phyloP scores from a whole-genome alignment of 92 coral and sea anemone genomes.

The Zoanthus gigantus region DNA sequence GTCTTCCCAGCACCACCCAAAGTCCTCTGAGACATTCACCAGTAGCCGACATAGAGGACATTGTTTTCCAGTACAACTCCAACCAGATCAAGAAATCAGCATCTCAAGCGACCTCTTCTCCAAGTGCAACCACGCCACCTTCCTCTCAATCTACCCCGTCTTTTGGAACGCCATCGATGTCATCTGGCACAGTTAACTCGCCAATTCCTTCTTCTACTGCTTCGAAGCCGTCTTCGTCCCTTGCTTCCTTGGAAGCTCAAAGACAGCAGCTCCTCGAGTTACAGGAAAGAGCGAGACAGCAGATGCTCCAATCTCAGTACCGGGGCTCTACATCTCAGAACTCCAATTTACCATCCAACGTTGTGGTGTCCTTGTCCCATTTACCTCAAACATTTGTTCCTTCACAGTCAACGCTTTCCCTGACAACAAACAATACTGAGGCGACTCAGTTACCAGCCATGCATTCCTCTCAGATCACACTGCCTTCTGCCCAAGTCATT shows the following conservation, averaged over 20 bases:
- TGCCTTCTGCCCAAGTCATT: background rate
- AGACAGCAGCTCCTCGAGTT: conserved; percentile 71
- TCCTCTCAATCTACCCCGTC: conserved; percentile 70
- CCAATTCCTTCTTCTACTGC: conserved; percentile 20
- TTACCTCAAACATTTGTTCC: conserved; percentile 9
- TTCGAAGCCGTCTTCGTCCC: conserved; percentile 21
- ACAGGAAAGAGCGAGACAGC: conserved; percentile 73
- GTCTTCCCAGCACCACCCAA: conserved; percentile 59
- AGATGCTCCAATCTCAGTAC: conserved; percentile 59
- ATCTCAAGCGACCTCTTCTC: conserved; percentile 52
- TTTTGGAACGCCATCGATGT: conserved; percentile 67
- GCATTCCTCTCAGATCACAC: conserved; percentile 4
- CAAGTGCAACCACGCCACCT: conserved; percentile 59
- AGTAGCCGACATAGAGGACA: conserved; percentile 93
- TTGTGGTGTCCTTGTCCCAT: conserved; percentile 6
- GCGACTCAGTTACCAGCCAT: background rate
- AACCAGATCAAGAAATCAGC: conserved; percentile 73
- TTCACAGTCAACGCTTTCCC: conserved; percentile 12
- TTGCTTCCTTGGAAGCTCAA: conserved; percentile 56
- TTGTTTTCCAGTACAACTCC: conserved; percentile 89
- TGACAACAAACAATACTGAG: background rate
- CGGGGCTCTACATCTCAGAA: conserved; percentile 11
- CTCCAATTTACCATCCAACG: background rate
- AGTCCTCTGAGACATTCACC: conserved; percentile 84
- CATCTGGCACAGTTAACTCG: conserved; percentile 47